Evolutionary conservation across 2,113 vertebrate genomes (phyloP).

Genomic region (Tylochromis polylepis): DNA sequence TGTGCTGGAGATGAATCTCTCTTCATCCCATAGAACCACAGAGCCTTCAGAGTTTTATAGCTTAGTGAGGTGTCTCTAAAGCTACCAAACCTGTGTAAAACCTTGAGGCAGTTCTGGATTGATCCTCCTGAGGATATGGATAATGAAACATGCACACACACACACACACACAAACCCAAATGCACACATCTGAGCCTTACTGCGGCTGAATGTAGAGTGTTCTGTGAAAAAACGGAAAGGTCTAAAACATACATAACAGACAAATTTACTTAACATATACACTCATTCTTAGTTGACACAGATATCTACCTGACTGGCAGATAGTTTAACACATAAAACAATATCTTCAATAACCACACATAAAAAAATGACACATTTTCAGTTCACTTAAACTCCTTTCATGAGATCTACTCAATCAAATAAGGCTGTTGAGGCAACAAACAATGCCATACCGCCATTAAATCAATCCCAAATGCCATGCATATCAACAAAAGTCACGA

Average conservation of each 20-base stretch:
- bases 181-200: neutral
- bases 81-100: constrained; percentile 35
- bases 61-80: constrained; percentile 13
- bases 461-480: constrained; percentile 13
- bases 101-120: constrained; percentile 44
- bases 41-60: constrained; percentile 9
- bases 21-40: neutral
- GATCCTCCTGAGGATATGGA: constrained; percentile 51
- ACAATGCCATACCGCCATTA: neutral
- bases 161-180: neutral
- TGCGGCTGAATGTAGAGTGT: neutral
- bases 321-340: constrained; percentile 37
- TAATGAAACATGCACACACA: constrained; percentile 9
- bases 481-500: neutral
- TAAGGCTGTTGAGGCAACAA: constrained; percentile 17
- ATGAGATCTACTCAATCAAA: constrained; percentile 68
- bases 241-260: neutral
- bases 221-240: neutral
- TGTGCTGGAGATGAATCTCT: neutral
- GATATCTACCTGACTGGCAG: constrained; percentile 57
- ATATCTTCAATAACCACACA: constrained; percentile 29
- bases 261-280: neutral
- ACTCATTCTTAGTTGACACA: constrained; percentile 4
- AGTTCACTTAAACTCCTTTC: constrained; percentile 11
- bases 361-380: neutral